These are phyloP conservation scores for Phrynocephalus forsythii DNA, from an alignment of 2,797 vertebrate genomes.

Conservation along the genomic window DNA sequence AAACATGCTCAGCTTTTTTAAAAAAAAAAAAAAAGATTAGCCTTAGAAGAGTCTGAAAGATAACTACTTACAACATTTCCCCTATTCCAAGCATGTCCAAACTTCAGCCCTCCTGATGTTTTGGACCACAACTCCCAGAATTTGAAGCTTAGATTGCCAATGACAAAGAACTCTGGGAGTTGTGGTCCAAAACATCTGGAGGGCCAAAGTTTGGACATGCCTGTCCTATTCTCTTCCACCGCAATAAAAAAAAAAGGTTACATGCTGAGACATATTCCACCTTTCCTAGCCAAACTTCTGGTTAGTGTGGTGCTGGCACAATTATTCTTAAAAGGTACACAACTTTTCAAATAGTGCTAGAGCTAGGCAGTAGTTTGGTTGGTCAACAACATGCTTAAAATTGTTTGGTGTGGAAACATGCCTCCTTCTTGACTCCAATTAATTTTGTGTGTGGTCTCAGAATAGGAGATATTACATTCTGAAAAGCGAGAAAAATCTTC, in stretches of 20 bases:
- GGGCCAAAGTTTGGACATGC: no score
- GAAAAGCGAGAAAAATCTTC: constrained; percentile 66
- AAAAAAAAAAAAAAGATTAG: constrained; percentile 35
- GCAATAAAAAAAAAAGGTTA: not conserved
- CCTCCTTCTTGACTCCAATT: constrained; percentile 51
- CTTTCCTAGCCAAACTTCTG: constrained; percentile 18
- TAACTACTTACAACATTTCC: constrained; percentile 40
- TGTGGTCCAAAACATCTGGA: no score
- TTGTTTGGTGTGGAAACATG: not conserved
- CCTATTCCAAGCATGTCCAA: not conserved
- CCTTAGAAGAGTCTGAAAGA: not conserved
- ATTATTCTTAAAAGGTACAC: not conserved
- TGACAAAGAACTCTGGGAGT: no score
- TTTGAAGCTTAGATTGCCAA: no score
- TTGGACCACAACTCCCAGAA: no score
- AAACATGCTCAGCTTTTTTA: constrained; percentile 48
- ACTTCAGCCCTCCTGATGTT: no score
- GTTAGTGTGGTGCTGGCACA: not conserved
- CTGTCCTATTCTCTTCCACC: constrained; percentile 21
- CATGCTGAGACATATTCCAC: constrained; percentile 6
- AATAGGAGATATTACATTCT: constrained; percentile 48
- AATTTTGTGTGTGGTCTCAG: constrained; percentile 1
- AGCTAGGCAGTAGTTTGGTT: not conserved
- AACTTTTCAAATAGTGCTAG: not conserved
- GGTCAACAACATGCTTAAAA: not conserved